phyloP scores from a whole-genome alignment of 2,888 invertebrate genomes.

The Linyphia triangularis region DNA sequence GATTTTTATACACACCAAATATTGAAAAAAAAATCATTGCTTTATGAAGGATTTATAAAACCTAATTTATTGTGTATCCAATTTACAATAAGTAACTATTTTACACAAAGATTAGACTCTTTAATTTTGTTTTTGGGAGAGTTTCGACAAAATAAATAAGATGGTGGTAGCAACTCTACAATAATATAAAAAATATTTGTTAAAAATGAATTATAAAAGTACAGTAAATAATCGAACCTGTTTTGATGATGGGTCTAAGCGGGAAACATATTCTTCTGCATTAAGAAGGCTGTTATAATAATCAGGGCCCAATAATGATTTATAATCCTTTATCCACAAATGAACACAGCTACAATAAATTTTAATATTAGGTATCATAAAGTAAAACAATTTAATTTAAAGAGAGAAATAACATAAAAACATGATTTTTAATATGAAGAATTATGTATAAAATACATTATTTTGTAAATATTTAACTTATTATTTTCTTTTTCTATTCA shows the following conservation, averaged over 20 bases:
- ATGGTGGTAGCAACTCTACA: no score
- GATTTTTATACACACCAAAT: not conserved
- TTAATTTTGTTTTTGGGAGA: not conserved
- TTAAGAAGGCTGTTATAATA: slow-evolving; percentile 76
- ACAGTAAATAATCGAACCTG: slow-evolving; percentile 79
- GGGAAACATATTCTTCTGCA: slow-evolving; percentile 66
- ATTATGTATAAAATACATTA: no score
- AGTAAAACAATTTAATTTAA: not conserved
- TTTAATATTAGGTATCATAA: not conserved
- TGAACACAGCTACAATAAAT: slow-evolving; percentile 61
- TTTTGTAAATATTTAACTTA: no score
- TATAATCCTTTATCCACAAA: slow-evolving; percentile 65
- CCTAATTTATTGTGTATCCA: not conserved
- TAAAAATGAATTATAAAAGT: not conserved
- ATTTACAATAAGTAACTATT: not conserved
- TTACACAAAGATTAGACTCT: not conserved
- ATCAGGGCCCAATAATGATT: slow-evolving; percentile 58
- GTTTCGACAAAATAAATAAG: no score
- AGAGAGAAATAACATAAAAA: no score
- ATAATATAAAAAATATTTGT: not conserved
- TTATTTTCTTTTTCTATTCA: no score
- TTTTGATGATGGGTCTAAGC: slow-evolving; percentile 79
- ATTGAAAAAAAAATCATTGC: no score
- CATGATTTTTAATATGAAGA: no score
- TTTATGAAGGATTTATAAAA: not conserved